phyloP scores from a whole-genome alignment of 1,140 invertebrate species.

The Uloborus diversus region DNA sequence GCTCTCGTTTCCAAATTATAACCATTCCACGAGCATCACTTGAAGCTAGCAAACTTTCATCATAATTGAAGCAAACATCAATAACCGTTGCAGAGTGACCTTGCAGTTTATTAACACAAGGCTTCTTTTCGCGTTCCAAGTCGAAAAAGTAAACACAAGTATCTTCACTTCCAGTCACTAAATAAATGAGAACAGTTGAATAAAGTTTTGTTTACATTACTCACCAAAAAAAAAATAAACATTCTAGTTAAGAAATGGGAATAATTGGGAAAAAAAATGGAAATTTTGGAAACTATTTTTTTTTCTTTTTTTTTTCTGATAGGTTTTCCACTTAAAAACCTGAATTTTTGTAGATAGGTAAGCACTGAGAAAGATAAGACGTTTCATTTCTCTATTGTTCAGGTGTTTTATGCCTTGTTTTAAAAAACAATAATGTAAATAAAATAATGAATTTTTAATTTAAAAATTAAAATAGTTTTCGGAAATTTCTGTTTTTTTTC shows the following conservation, averaged over 20 bases:
- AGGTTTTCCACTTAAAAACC: neutral
- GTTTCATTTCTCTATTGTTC: no score
- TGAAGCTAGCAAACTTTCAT: constrained; percentile 86
- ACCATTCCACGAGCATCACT: constrained; percentile 85
- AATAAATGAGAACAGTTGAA: constrained; percentile 44
- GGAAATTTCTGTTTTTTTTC: neutral
- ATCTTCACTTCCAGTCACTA: constrained; percentile 85
- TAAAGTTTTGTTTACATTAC: constrained; percentile 22
- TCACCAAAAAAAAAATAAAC: no score
- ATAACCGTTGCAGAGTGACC: constrained; percentile 83
- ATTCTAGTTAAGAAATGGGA: no score
- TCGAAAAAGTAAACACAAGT: constrained; percentile 86
- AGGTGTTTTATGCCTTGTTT: no score
- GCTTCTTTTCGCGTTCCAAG: constrained; percentile 74
- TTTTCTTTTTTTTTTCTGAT: no score
- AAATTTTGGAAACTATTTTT: neutral
- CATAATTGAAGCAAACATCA: constrained; percentile 87
- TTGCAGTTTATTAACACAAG: constrained; percentile 82
- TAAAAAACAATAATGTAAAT: no score
- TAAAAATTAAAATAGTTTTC: no score
- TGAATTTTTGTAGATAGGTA: neutral
- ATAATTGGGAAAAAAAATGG: no score
- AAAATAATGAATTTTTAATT: no score
- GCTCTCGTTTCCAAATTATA: constrained; percentile 80
- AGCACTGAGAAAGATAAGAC: no score